These are phyloP conservation scores for Popillia japonica DNA, from an alignment of 1,140 invertebrate genomes.

Conservation along the genomic window DNA sequence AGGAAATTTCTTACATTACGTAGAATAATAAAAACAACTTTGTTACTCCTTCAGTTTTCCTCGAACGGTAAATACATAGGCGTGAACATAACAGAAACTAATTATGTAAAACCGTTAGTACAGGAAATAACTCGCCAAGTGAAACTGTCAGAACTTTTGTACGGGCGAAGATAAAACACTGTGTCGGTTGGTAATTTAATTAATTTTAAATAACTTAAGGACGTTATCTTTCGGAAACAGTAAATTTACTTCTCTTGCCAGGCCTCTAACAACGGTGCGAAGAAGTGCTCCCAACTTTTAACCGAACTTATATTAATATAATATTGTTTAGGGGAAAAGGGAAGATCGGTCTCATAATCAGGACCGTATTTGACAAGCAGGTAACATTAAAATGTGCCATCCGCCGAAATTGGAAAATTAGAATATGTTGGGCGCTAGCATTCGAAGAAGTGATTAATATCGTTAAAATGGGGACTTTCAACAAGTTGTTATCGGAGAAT, in stretches of 20 bases:
- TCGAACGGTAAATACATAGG: neutral
- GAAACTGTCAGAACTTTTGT: constrained; percentile 22
- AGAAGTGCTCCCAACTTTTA: neutral
- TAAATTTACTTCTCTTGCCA: constrained; percentile 1
- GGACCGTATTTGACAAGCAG: neutral
- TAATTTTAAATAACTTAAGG: constrained; percentile 33
- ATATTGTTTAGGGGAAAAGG: neutral
- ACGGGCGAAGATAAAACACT: constrained; percentile 21
- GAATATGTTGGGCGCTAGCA: too few species aligned
- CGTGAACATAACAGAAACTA: constrained; percentile 10
- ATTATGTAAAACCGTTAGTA: constrained; percentile 13
- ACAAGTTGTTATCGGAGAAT: too few species aligned
- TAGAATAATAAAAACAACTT: neutral
- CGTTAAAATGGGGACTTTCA: too few species aligned
- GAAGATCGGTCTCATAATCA: neutral
- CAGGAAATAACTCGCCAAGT: constrained; percentile 6
- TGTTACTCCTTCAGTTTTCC: neutral
- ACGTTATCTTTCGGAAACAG: constrained; percentile 31
- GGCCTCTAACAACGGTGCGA: neutral
- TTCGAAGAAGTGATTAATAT: too few species aligned
- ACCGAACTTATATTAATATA: neutral
- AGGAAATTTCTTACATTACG: neutral
- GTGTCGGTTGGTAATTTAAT: constrained; percentile 27
- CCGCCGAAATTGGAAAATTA: too few species aligned
- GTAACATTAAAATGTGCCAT: too few species aligned